Conservation (phyloP, 2,888 invertebrate species). For the Sycophila texana region DNA sequence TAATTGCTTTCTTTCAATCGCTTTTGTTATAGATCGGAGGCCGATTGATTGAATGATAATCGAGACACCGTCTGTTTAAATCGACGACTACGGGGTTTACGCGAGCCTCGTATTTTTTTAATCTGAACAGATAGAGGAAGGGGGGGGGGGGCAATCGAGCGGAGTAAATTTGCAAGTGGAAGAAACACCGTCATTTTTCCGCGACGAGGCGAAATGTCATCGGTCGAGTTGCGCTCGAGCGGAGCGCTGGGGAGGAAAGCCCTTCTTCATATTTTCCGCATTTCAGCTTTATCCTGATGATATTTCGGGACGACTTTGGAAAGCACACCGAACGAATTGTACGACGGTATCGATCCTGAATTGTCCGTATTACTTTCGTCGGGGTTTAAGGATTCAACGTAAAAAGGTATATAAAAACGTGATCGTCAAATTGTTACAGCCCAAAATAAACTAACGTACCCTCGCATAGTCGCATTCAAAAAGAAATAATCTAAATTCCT, state of each 20-base stretch:
- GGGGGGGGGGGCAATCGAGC: background rate
- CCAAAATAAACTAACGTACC: no score
- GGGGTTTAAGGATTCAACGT: no score
- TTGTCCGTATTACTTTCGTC: no score
- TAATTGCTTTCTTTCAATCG: constrained; percentile 52
- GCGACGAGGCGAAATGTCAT: background rate
- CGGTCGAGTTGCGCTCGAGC: no score
- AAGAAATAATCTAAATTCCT: no score
- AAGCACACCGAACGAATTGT: background rate
- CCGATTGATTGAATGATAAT: constrained; percentile 36
- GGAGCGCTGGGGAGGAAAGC: background rate
- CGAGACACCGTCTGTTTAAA: background rate
- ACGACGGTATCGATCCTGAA: no score
- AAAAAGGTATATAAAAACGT: no score
- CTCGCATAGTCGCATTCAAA: no score
- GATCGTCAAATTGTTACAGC: no score
- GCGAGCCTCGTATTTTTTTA: background rate
- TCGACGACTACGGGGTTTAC: background rate
- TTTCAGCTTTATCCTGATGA: constrained; percentile 4
- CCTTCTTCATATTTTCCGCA: constrained; percentile 24
- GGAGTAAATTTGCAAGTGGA: background rate
- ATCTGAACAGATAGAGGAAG: background rate
- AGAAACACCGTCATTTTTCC: background rate
- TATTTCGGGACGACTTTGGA: constrained; percentile 4
- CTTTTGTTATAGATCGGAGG: background rate